Base-by-base conservation (phyloP, 2,797 vertebrate species). In the Arremon brunneinucha region DNA sequence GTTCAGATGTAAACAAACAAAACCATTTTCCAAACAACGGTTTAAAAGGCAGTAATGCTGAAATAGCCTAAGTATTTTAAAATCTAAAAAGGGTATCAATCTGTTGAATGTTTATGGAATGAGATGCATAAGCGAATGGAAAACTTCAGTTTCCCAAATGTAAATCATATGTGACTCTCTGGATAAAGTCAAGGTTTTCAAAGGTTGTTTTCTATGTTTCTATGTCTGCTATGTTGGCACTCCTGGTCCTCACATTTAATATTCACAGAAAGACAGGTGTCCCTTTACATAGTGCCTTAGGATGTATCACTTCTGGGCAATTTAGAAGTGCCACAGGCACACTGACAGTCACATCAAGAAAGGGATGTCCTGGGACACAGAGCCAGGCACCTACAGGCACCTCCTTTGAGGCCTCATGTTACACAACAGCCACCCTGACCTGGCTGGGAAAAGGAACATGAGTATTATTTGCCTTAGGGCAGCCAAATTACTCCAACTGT, bases 1-100 rank as follows among this genome's bases (percentile, higher is more conserved):
- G 49, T 50, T 91, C 69, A 83, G 62, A 83, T 35, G 69, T 81
- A 93, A 95, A 92, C 76, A 93, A 93, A 95, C 44, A 83, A 83
- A 87, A 90, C 13, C 8, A 53, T 52, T 87, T 88, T 65, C 64
- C 76, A 85, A 91, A 86, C 68, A 77, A 26, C 15, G 4, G 11
- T 37, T 87, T 49, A 60, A 77, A 93, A 94, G 60, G 75, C 57
- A 85, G 28, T 47, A 85, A 89, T 4, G 6, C 41, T 53, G 71
- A 87, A 91, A 75, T 46, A 71, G 70, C 8, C 30, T 9, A 6
- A 83, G 20, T 68, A 64, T 68, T 94, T 89, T 37, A 67, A 95
- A 91, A 85, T 68, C 15, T 34, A 83, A 81, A 81, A 80, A 67
- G 30, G 9, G 11, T 60, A 83, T 53, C 20, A 77, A 64, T 68